Evolutionary conservation across 2,113 vertebrate genomes (phyloP).

Genomic region (Nanger granti): DNA sequence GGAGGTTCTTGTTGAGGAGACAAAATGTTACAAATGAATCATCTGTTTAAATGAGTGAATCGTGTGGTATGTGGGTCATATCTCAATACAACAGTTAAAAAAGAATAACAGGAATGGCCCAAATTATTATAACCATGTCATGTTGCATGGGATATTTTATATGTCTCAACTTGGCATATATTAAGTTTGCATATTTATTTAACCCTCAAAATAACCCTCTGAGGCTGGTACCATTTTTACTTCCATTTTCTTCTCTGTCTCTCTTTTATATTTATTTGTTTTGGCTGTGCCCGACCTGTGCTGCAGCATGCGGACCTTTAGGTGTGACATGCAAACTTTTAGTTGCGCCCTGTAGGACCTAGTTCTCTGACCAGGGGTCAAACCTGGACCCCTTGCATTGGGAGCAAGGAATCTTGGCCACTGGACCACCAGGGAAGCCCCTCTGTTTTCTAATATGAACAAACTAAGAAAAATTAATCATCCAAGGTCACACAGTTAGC

Average conservation of each 20-base stretch:
- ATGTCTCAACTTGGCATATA: neutral
- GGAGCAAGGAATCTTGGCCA: neutral
- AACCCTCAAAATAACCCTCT: neutral
- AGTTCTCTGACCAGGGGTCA: neutral
- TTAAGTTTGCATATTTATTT: neutral
- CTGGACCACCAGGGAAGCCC: neutral
- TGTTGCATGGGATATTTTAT: neutral
- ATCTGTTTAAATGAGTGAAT: neutral
- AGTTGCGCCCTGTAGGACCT: neutral
- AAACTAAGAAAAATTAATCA: neutral
- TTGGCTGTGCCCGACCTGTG: rapidly evolving
- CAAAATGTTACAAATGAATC: neutral
- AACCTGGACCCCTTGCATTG: neutral
- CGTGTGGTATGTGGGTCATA: neutral
- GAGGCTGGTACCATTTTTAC: neutral
- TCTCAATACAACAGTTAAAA: neutral
- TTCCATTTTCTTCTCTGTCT: neutral
- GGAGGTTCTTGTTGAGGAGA: neutral
- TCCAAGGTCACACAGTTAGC: neutral
- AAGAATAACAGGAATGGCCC: neutral
- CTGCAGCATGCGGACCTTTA: neutral
- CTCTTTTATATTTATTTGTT: neutral
- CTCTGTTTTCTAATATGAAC: neutral
- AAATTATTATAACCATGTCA: neutral
- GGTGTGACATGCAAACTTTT: neutral